Evolutionary conservation across 2,113 vertebrate genomes (phyloP).

Genomic region (Bothrops jararaca): DNA sequence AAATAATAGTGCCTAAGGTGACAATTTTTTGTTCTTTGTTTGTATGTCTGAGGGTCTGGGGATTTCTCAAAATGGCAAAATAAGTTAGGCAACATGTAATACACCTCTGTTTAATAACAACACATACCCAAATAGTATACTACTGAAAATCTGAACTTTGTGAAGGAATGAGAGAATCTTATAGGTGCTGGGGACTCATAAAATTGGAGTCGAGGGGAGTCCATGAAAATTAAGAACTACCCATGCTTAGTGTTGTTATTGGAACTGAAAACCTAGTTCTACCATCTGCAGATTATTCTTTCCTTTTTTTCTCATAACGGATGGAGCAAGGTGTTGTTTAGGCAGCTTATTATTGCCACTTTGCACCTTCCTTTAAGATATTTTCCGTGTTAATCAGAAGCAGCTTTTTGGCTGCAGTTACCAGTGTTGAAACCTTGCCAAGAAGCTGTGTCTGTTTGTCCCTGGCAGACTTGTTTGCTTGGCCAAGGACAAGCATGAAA

Average conservation of each 20-base stretch:
- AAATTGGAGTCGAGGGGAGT: neutral
- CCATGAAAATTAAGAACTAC: neutral
- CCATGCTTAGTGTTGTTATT: neutral
- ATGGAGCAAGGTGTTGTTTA: accelerated
- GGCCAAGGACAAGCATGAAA: neutral
- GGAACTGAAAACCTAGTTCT: slow-evolving; percentile 28
- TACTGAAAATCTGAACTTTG: neutral
- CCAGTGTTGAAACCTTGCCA: slow-evolving; percentile 4
- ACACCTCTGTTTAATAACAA: neutral
- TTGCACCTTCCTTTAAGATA: slow-evolving; percentile 11
- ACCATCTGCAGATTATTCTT: slow-evolving; percentile 8
- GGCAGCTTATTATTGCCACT: neutral
- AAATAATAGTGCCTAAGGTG: neutral
- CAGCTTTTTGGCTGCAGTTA: neutral
- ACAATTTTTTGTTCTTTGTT: neutral
- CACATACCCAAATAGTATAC: neutral
- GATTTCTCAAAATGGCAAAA: neutral
- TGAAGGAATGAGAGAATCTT: too few species aligned
- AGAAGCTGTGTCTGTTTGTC: slow-evolving; percentile 2
- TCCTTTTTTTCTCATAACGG: neutral
- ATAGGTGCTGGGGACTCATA: neutral
- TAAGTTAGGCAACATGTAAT: neutral
- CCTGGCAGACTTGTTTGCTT: neutral
- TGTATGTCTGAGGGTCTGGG: neutral
- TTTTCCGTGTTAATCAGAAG: slow-evolving; percentile 30